These are phyloP conservation scores for Lochmaea crataegi DNA, from an alignment of 2,888 invertebrate species.

Conservation along the genomic window DNA sequence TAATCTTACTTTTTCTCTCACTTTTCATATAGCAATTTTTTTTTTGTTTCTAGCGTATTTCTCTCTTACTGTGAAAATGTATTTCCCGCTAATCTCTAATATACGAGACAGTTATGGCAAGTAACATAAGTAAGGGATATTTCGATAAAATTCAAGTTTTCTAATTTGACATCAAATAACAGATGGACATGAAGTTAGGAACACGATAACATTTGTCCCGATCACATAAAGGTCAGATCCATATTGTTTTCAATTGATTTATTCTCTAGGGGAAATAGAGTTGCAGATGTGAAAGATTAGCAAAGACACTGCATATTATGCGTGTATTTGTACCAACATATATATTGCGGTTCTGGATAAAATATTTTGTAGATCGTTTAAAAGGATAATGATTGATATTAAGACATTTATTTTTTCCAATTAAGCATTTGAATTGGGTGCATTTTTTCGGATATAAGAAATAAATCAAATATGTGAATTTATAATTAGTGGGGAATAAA, in stretches of 20 bases:
- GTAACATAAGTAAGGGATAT: conserved; percentile 36
- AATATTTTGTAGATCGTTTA: no score
- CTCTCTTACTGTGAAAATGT: not conserved
- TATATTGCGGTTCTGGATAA: not conserved
- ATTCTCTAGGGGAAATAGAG: conserved; percentile 44
- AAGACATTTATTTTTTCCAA: no score
- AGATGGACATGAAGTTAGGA: conserved; percentile 45
- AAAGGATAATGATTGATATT: no score
- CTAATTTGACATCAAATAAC: conserved; percentile 48
- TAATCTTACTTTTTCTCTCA: not conserved
- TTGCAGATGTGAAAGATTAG: conserved; percentile 31
- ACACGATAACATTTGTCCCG: conserved; percentile 57
- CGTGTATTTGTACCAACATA: conserved; percentile 6
- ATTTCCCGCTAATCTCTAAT: conserved; percentile 1
- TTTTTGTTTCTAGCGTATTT: not conserved
- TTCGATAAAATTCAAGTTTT: conserved; percentile 47
- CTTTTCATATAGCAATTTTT: no score
- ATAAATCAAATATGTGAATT: no score
- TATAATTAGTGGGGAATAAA: no score
- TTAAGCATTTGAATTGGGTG: no score
- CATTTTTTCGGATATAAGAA: no score
- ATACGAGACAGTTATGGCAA: conserved; percentile 23
- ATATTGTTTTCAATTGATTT: conserved; percentile 61
- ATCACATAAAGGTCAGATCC: conserved; percentile 63
- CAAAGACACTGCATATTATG: conserved; percentile 11